A percentile compares a stretch with the other conserved stretches of the same genome.
Conservation (phyloP, 1,140 invertebrate species). For the Drosophila lowei region DNA sequence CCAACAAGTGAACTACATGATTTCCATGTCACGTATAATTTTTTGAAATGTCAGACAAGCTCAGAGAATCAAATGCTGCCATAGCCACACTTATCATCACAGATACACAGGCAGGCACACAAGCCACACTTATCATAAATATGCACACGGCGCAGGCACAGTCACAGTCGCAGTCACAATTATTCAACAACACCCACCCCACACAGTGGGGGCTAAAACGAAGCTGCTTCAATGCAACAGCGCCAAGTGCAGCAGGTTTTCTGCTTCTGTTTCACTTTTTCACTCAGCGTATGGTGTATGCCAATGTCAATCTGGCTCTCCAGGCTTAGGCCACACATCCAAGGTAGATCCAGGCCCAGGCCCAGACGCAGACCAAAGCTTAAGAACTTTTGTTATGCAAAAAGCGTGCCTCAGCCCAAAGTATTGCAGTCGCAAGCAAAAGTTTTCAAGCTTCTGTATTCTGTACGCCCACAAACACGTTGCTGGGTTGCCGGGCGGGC, state of each 20-base stretch:
- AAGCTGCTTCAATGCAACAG: conserved; percentile 53
- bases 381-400: conserved; percentile 78
- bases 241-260: conserved; percentile 38
- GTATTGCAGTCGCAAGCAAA: conserved; percentile 40
- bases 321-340: not conserved
- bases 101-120: conserved; percentile 3
- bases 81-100: conserved; percentile 9
- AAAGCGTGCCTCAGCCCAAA: conserved; percentile 40
- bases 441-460: conserved; percentile 26
- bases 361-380: conserved; percentile 33
- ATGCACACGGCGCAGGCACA: conserved; percentile 1
- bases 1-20: conserved; percentile 6
- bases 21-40: conserved; percentile 43
- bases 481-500: not conserved
- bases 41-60: conserved; percentile 23
- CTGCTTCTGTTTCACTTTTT: conserved; percentile 1
- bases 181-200: conserved; percentile 38
- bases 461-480: conserved; percentile 50
- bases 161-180: conserved; percentile 5
- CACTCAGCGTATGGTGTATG: conserved; percentile 16
- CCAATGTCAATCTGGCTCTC: conserved; percentile 63
- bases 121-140: no score
- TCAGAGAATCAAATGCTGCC: conserved; percentile 31
- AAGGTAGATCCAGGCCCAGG: conserved; percentile 5
- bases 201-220: conserved; percentile 18